phyloP scores from a whole-genome alignment of 2,113 vertebrate genomes.

The Dermatemys mawii region DNA sequence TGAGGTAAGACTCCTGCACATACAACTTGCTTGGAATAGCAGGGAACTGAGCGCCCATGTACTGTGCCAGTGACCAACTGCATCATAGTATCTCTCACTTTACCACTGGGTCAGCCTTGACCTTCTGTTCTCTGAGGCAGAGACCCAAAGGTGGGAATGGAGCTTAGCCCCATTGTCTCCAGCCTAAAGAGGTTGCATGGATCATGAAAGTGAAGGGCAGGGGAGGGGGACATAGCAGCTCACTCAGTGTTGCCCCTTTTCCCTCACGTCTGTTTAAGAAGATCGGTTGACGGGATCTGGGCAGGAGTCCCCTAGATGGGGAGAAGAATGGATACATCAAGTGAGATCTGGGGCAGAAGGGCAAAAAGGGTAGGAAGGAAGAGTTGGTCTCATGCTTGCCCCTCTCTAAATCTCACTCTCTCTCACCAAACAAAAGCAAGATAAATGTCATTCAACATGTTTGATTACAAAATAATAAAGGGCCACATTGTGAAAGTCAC shows the following conservation, averaged over 20 bases:
- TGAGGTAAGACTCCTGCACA: background rate
- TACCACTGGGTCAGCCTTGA: too few relatives aligned
- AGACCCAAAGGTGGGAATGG: background rate
- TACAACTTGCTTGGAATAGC: background rate
- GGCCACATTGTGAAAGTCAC: background rate
- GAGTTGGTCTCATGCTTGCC: background rate
- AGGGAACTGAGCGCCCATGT: background rate
- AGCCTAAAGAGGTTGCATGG: background rate
- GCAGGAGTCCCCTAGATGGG: background rate
- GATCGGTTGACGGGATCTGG: background rate
- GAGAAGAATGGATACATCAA: background rate
- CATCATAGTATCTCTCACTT: too few relatives aligned
- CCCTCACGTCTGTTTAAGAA: background rate
- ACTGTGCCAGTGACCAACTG: background rate
- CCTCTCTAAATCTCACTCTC: too few relatives aligned
- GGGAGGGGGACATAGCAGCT: accelerated
- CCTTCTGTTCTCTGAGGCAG: too few relatives aligned
- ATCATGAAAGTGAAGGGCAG: background rate
- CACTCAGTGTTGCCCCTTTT: background rate
- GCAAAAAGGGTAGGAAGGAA: background rate
- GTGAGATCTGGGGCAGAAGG: background rate
- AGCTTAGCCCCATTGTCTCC: background rate
- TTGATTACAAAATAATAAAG: background rate
- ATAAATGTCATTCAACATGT: background rate
- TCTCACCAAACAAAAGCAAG: background rate